Conservation (phyloP, 2,113 vertebrate species). For the Crotalus horridus region DNA sequence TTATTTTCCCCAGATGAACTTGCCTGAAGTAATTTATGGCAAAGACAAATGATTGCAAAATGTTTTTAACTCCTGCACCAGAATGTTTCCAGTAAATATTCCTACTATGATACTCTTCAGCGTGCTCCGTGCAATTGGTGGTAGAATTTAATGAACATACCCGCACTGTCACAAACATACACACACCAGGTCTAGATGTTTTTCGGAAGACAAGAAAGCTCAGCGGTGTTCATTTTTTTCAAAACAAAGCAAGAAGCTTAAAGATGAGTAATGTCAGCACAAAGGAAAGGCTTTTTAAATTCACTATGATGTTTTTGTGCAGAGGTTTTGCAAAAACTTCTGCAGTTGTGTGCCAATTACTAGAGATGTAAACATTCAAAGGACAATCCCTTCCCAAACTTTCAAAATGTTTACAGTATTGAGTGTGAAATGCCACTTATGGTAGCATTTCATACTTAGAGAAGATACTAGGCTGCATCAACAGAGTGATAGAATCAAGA, state of each 20-base stretch:
- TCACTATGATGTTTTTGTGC: neutral
- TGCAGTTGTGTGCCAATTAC: neutral
- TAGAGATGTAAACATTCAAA: neutral
- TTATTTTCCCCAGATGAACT: neutral
- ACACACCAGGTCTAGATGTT: neutral
- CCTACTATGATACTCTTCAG: slow-evolving; percentile 9
- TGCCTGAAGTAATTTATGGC: neutral
- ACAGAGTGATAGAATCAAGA: too few species aligned
- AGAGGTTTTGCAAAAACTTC: neutral
- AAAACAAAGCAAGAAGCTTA: slow-evolving; percentile 2
- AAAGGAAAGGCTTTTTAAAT: slow-evolving; percentile 41
- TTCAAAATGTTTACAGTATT: neutral
- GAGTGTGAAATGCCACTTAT: neutral
- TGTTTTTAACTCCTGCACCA: neutral
- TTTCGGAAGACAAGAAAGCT: neutral
- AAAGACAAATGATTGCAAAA: neutral
- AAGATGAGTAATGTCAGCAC: neutral
- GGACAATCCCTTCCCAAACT: neutral
- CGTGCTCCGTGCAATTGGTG: slow-evolving; percentile 7
- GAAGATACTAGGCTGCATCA: too few species aligned
- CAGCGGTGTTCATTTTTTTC: neutral
- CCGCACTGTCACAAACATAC: neutral
- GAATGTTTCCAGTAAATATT: neutral
- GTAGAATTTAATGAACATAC: neutral
- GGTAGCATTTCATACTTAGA: too few species aligned